phyloP scores from a whole-genome alignment of 2,113 vertebrate species.

The Lamprotornis superbus region DNA sequence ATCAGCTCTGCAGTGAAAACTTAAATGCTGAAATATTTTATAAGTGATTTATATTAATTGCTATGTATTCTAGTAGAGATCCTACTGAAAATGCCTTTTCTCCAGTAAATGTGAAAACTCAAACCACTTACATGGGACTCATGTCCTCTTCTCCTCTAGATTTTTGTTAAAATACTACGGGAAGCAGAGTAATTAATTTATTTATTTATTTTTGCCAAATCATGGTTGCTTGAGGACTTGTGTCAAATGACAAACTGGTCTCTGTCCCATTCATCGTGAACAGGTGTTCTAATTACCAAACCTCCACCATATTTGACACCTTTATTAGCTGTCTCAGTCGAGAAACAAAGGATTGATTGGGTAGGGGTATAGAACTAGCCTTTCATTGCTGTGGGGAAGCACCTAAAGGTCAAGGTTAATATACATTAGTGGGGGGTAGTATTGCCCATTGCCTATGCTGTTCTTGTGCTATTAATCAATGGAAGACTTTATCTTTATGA shows the following conservation, averaged over 20 bases:
- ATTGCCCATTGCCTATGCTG: conserved; percentile 17
- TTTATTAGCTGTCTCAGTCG: conserved; percentile 44
- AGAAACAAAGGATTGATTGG: conserved; percentile 49
- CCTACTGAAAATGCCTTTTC: not conserved
- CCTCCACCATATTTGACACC: conserved; percentile 32
- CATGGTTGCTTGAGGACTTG: not conserved
- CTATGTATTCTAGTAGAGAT: not conserved
- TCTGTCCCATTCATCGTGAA: not conserved
- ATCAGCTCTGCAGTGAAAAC: not conserved
- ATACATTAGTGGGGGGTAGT: conserved; percentile 26
- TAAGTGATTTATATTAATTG: not conserved
- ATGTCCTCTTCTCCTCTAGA: not conserved
- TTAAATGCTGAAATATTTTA: not conserved
- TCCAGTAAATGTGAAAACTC: not conserved
- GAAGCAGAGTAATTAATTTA: not conserved
- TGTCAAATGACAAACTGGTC: conserved; percentile 25
- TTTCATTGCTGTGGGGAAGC: conserved; percentile 57
- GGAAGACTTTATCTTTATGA: conserved; percentile 4
- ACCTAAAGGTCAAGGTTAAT: conserved; percentile 62
- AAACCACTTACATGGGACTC: not conserved
- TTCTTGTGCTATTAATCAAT: conserved; percentile 30
- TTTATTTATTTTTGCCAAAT: not conserved
- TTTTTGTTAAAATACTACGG: not conserved
- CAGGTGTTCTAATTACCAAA: conserved; percentile 52
- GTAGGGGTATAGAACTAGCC: not conserved